A percentile compares a stretch with the other conserved stretches of the same genome.
Evolutionary conservation across 2,797 vertebrate species (phyloP).

Genomic region (Darevskia nairensis): DNA sequence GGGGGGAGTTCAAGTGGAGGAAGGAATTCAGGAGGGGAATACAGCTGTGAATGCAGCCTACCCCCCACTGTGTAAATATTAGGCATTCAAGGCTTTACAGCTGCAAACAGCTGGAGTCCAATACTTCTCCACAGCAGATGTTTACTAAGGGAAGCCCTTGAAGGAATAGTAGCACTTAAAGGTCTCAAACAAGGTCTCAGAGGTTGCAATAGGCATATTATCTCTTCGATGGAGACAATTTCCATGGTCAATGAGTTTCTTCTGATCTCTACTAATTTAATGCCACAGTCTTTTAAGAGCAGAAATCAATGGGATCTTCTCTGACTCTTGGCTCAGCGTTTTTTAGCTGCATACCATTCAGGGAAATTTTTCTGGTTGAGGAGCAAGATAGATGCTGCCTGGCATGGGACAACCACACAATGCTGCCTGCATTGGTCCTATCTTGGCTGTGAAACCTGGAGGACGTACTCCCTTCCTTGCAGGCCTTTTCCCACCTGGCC

Average conservation of each 20-base stretch:
- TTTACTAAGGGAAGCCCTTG: constrained; percentile 26
- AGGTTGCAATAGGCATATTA: background rate
- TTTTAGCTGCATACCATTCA: background rate
- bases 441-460: too few relatives aligned
- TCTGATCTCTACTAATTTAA: background rate
- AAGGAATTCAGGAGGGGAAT: background rate
- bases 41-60: background rate
- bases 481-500: too few relatives aligned
- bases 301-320: background rate
- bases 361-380: background rate
- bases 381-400: background rate
- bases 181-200: background rate
- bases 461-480: too few relatives aligned
- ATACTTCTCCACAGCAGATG: constrained; percentile 12
- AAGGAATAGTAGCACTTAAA: constrained; percentile 14
- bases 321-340: background rate
- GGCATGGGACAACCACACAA: background rate
- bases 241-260: background rate
- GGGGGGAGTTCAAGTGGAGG: background rate
- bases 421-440: too few relatives aligned
- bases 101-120: constrained; percentile 32
- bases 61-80: background rate
- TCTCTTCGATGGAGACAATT: background rate
- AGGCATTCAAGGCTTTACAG: constrained; percentile 27
- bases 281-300: background rate